Evolutionary conservation across 2,797 vertebrate genomes (phyloP).

Genomic region (Sebastes iracundus): DNA sequence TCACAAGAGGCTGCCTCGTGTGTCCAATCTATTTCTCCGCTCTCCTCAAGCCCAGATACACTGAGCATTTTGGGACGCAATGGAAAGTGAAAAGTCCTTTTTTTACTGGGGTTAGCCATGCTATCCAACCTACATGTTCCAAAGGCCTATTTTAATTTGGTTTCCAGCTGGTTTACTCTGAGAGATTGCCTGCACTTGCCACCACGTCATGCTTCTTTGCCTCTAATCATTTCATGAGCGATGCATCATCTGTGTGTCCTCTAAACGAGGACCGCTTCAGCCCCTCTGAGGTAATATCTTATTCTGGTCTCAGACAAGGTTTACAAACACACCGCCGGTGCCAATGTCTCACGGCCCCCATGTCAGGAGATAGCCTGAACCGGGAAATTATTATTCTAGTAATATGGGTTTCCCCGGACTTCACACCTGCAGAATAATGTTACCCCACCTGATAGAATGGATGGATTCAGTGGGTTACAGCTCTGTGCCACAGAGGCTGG

Average conservation of each 20-base stretch:
- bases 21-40: conserved; percentile 48
- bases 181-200: conserved; percentile 69
- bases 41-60: conserved; percentile 16
- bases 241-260: conserved; percentile 74
- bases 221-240: conserved; percentile 78
- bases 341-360: conserved; percentile 38
- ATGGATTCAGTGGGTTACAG: conserved; percentile 32
- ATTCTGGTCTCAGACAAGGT: conserved; percentile 64
- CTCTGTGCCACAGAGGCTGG: conserved; percentile 1
- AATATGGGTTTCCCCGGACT: conserved; percentile 42
- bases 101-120: conserved; percentile 43
- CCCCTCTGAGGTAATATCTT: conserved; percentile 68
- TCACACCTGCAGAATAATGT: conserved; percentile 46
- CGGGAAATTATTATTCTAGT: conserved; percentile 56
- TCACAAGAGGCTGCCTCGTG: conserved; percentile 29
- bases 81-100: conserved; percentile 48
- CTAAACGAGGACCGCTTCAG: conserved; percentile 58
- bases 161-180: conserved; percentile 76
- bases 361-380: conserved; percentile 42
- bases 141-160: conserved; percentile 71
- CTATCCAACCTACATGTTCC: conserved; percentile 52
- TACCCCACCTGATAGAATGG: conserved; percentile 31
- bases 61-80: conserved; percentile 25
- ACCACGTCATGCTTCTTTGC: conserved; percentile 71
- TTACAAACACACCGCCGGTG: conserved; percentile 60